Conservation (phyloP, 2,888 invertebrate species). For the Campopleginae sp. region DNA sequence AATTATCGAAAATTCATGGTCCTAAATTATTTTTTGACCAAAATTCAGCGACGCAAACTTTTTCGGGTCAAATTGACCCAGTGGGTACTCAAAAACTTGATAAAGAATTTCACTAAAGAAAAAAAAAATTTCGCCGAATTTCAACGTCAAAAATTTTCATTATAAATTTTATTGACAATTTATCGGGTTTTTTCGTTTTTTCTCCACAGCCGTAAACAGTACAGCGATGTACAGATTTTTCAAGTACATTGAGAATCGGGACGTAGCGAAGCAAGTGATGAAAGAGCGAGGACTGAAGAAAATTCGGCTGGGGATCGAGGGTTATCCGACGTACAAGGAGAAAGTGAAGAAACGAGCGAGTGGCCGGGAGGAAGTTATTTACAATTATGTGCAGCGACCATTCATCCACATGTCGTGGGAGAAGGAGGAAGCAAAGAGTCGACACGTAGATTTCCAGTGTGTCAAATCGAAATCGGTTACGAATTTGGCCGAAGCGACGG, state of each 20-base stretch:
- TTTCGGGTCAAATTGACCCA: not conserved
- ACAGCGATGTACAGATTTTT: slow-evolving; percentile 99
- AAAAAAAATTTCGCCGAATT: too few species aligned
- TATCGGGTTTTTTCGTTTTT: not conserved
- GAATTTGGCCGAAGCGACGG: slow-evolving; percentile 97
- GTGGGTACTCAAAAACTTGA: too few species aligned
- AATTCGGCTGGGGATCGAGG: slow-evolving; percentile 99
- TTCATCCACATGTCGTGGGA: slow-evolving; percentile 99
- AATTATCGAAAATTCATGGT: not conserved
- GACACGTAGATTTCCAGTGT: slow-evolving; percentile 99
- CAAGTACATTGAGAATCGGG: slow-evolving; percentile 99
- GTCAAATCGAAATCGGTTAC: slow-evolving; percentile 99
- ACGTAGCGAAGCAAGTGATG: slow-evolving; percentile 99
- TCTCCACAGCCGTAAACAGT: slow-evolving; percentile 92
- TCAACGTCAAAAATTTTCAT: too few species aligned
- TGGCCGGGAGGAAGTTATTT: slow-evolving; percentile 98
- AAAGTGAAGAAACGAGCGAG: slow-evolving; percentile 98
- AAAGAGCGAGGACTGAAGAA: slow-evolving; percentile 99
- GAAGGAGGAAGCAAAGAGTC: slow-evolving; percentile 99
- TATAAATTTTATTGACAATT: not conserved
- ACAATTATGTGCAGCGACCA: slow-evolving; percentile 99
- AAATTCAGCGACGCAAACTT: not conserved
- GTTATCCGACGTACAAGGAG: slow-evolving; percentile 99
- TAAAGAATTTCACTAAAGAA: too few species aligned
- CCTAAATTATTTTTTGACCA: not conserved